Evolutionary conservation across 2,113 vertebrate genomes (phyloP).

Genomic region (Otus sunia): DNA sequence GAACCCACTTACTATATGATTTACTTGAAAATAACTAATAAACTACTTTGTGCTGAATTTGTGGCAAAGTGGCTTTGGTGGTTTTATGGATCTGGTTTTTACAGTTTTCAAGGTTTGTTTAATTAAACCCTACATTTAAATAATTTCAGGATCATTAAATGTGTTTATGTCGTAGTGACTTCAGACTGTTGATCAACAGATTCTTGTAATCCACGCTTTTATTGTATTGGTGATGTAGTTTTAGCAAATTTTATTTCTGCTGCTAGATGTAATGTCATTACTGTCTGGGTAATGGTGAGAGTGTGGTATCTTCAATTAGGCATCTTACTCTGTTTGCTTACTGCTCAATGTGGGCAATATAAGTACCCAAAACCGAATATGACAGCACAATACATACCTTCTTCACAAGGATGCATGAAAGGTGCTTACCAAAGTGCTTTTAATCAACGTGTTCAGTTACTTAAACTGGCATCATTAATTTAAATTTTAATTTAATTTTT

Average conservation of each 20-base stretch:
- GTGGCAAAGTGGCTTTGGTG: not conserved
- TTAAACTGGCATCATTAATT: not conserved
- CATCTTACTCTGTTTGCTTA: not conserved
- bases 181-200: not conserved
- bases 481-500: constrained; percentile 12
- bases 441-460: not conserved
- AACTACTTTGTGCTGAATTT: not conserved
- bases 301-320: not conserved
- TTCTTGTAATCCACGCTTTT: not conserved
- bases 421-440: not conserved
- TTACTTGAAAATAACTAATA: not conserved
- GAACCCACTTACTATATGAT: not conserved
- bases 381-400: not conserved
- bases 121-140: not conserved
- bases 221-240: not conserved
- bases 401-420: not conserved
- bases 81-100: not conserved
- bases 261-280: not conserved
- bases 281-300: not conserved
- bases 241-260: not conserved
- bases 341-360: not conserved
- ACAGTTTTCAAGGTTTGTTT: not conserved
- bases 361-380: not conserved
- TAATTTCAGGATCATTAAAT: not conserved
- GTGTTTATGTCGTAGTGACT: not conserved